Conservation (phyloP, 2,113 vertebrate genomes). For the Leucosticte australis region DNA sequence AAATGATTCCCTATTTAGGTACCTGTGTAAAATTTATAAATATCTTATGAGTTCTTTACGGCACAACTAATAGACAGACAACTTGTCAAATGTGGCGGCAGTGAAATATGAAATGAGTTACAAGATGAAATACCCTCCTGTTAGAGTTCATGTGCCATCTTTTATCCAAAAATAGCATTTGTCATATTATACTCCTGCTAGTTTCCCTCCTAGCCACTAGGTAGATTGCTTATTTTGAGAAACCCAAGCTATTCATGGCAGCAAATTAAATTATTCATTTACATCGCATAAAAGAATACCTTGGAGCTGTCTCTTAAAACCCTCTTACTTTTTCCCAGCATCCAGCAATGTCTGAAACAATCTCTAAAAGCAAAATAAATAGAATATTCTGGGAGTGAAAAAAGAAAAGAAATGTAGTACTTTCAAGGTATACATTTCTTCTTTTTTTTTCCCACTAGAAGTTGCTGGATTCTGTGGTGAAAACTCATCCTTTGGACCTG, state of each 20-base stretch:
- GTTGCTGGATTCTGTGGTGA: not conserved
- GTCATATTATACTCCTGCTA: not conserved
- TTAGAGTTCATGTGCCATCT: not conserved
- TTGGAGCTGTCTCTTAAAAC: conserved; percentile 25
- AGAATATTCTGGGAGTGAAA: not conserved
- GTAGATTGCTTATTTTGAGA: conserved; percentile 37
- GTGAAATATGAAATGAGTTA: not conserved
- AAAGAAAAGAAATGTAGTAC: not conserved
- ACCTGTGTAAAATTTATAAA: not conserved
- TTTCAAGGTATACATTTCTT: conserved; percentile 8
- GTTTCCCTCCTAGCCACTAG: not conserved
- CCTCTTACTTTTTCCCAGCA: not conserved
- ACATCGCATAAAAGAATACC: conserved; percentile 20
- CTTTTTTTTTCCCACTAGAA: not conserved
- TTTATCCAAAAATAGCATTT: conserved; percentile 24
- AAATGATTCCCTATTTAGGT: not conserved
- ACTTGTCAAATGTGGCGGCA: not conserved
- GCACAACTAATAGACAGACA: not conserved
- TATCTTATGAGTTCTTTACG: not conserved
- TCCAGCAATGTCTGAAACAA: not conserved
- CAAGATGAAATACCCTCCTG: not conserved
- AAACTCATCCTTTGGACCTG: not conserved
- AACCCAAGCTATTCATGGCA: conserved; percentile 27
- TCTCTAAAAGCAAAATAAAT: conserved; percentile 25
- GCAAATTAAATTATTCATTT: conserved; percentile 61